Base-by-base conservation (phyloP, 2,113 vertebrate genomes). In the Cygnus atratus region DNA sequence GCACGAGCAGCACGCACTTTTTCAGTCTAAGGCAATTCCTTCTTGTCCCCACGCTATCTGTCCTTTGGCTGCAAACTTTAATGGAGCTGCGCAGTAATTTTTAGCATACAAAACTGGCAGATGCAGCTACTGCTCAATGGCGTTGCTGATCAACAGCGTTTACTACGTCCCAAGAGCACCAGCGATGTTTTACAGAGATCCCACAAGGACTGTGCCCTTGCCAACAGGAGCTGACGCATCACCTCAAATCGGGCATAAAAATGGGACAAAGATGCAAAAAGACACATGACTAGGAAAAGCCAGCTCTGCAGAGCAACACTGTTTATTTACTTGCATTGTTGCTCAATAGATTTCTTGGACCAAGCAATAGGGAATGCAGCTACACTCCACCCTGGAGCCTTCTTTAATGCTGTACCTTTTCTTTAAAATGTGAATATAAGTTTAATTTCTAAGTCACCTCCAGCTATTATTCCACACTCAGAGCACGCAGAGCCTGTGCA, bases 251-350 rank as follows among this genome's bases (percentile, higher is more conserved):
- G 43, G 76, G 65, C 61, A 70, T 31, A 78, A 78, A 94, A 93
- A 84, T 15, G 43, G 87, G 77, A 87, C 48, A 85, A 90, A 91
- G 82, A 63, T 28, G 82, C 87, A 91, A 87, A 81, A 92, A 18
- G 61, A 66, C 87, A 74, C 16, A 44, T 48, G 46, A 94, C 52
- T 11, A 74, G 76, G 63, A 86, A 88, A 88, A 92, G 52, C 22
- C 46, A 37, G 25, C 35, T 93, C 76, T 91, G 80, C n/a, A 5
- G 20, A 77, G 61, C 2, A 2, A 44, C n/a, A 8, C 80, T 29
- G 43, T 3, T 65, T 74, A 71, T 78, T 43, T 22, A 43, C 46
- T 91, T 84, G 33, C 71, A 59, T 81, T 74, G 44, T 21, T 77
- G 77, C 66, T 91, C 67, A 87, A 89, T 15, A 44, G 33, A 76